Evolutionary conservation across 1,140 invertebrate species (phyloP).

Genomic region (Thaumetopoea pityocampa): DNA sequence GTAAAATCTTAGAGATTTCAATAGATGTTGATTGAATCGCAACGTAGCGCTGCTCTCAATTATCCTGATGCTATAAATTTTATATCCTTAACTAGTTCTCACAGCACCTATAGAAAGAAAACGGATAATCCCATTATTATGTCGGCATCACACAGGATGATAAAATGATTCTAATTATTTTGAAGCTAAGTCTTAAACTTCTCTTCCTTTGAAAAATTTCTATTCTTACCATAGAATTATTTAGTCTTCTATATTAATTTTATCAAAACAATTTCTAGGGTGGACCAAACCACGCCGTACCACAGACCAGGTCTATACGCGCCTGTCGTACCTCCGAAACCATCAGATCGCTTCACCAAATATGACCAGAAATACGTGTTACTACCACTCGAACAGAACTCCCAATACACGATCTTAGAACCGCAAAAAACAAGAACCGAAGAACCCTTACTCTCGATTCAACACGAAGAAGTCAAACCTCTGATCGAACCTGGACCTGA

Average conservation of each 20-base stretch:
- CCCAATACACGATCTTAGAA: constrained; percentile 49
- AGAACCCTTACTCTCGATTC: constrained; percentile 49
- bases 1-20: too few species aligned
- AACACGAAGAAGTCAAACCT: constrained; percentile 53
- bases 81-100: too few species aligned
- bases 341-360: constrained; percentile 33
- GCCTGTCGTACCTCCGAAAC: constrained; percentile 62
- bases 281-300: constrained; percentile 59
- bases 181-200: too few species aligned
- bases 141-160: too few species aligned
- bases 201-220: too few species aligned
- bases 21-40: too few species aligned
- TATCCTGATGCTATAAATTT: too few species aligned
- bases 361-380: constrained; percentile 35
- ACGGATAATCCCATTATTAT: too few species aligned
- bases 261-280: constrained; percentile 34
- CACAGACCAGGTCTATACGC: constrained; percentile 76
- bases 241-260: background rate
- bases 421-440: constrained; percentile 40
- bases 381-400: constrained; percentile 36
- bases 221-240: background rate
- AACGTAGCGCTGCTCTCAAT: too few species aligned
- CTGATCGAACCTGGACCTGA: constrained; percentile 52
- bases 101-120: too few species aligned
- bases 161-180: too few species aligned